Evolutionary conservation across 2,888 invertebrate species (phyloP).

Genomic region (Uloborus plumipes): DNA sequence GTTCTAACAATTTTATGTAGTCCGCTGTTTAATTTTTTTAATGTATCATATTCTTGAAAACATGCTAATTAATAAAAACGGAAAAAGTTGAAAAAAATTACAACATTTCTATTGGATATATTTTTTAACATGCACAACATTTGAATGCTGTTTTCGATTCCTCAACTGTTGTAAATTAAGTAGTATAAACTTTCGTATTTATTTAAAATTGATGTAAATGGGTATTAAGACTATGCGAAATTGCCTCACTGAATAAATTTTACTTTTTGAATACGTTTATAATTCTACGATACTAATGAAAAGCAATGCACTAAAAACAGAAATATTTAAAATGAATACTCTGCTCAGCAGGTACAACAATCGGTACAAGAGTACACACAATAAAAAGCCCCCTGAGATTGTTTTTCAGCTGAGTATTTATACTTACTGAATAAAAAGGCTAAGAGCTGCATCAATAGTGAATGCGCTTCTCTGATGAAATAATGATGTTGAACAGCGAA

Average conservation of each 20-base stretch:
- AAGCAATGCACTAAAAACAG: neutral
- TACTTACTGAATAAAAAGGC: constrained; percentile 28
- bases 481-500: constrained; percentile 14
- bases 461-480: constrained; percentile 24
- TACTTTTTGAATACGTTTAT: no score
- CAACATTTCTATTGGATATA: neutral
- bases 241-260: no score
- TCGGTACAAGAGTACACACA: constrained; percentile 30
- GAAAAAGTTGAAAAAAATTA: neutral
- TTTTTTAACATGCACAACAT: neutral
- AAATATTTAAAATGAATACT: constrained; percentile 26
- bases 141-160: neutral
- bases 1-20: no score
- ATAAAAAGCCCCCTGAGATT: constrained; percentile 50
- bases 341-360: constrained; percentile 44
- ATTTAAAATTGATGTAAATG: neutral
- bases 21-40: no score
- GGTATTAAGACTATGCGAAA: no score
- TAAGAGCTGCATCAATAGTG: constrained; percentile 10
- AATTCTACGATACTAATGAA: no score
- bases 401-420: constrained; percentile 33
- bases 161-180: neutral
- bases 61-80: neutral
- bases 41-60: no score
- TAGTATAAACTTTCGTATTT: neutral